These are phyloP conservation scores for Andrena trimmerana DNA, from an alignment of 2,888 invertebrate genomes.

Conservation along the genomic window DNA sequence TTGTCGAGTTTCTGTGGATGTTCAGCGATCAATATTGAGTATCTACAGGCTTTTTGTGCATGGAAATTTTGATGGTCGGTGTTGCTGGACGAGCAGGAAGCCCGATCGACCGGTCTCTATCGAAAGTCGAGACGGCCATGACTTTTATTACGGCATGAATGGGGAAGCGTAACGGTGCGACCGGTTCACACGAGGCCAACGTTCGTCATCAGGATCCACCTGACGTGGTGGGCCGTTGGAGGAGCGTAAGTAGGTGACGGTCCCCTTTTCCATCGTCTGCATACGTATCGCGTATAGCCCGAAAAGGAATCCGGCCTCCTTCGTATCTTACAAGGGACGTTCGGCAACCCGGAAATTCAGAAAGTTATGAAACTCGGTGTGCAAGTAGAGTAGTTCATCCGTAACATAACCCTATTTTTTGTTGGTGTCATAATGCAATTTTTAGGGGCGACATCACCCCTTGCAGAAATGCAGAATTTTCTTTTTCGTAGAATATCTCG, in stretches of 20 bases:
- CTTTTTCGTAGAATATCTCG: too few relatives aligned
- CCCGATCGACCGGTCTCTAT: slow-evolving; percentile 10
- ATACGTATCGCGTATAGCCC: slow-evolving; percentile 32
- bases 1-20: neutral
- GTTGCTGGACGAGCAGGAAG: neutral
- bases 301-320: slow-evolving; percentile 31
- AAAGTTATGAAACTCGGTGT: too few relatives aligned
- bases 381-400: too few relatives aligned
- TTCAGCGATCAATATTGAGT: neutral
- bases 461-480: too few relatives aligned
- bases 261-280: slow-evolving; percentile 53
- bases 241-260: slow-evolving; percentile 55
- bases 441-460: too few relatives aligned
- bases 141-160: slow-evolving; percentile 56
- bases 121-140: slow-evolving; percentile 41
- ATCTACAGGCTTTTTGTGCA: neutral
- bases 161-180: slow-evolving; percentile 67
- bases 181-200: slow-evolving; percentile 61
- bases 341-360: too few relatives aligned
- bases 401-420: too few relatives aligned
- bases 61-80: neutral
- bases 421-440: too few relatives aligned
- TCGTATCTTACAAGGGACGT: neutral
- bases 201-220: slow-evolving; percentile 62
- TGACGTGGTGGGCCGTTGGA: slow-evolving; percentile 43